phyloP scores from a whole-genome alignment of 2,797 vertebrate genomes.

The Gymnothorax javanicus region DNA sequence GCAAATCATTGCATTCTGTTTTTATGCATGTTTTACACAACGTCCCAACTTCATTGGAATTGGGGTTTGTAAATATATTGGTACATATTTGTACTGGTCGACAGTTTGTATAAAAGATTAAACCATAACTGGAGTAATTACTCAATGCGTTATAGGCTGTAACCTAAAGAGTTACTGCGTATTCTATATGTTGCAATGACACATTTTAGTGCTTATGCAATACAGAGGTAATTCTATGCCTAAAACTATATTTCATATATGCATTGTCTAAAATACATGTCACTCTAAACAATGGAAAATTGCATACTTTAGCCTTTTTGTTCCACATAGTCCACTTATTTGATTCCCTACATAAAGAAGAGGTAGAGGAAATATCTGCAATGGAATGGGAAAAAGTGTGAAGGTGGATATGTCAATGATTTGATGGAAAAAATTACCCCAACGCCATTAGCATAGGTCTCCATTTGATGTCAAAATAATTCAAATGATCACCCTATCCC shows the following conservation, averaged over 20 bases:
- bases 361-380: conserved; percentile 94
- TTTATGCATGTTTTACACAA: no score
- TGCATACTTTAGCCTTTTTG: conserved; percentile 89
- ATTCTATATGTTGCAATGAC: background rate
- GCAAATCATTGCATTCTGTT: no score
- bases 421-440: background rate
- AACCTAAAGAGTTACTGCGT: no score
- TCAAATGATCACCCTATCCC: background rate
- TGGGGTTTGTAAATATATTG: no score
- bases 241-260: no score
- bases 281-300: conserved; percentile 13
- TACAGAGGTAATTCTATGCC: background rate
- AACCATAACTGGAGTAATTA: no score
- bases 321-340: conserved; percentile 95
- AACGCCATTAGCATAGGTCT: background rate
- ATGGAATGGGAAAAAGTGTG: conserved; percentile 36
- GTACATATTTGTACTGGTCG: no score
- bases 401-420: background rate
- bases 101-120: no score
- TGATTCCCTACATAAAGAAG: conserved; percentile 95
- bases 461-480: background rate
- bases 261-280: no score
- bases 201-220: conserved; percentile 7
- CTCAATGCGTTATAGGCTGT: no score
- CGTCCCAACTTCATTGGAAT: no score